phyloP scores from a whole-genome alignment of 2,113 vertebrate genomes.

The Heteronetta atricapilla region DNA sequence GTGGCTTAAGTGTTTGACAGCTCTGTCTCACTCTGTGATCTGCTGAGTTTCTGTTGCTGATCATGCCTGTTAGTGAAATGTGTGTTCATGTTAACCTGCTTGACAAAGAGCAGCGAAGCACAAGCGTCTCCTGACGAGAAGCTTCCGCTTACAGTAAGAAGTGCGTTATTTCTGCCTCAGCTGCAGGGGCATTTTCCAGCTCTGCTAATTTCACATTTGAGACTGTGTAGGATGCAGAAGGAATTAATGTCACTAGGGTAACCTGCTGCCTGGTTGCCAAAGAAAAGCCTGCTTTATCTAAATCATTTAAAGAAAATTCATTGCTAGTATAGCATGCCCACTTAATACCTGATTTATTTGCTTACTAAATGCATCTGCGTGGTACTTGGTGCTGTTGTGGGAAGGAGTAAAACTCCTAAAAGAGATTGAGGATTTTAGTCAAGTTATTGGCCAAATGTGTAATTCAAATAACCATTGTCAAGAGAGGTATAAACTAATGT shows the following conservation, averaged over 20 bases:
- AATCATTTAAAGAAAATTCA: neutral
- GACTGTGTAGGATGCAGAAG: neutral
- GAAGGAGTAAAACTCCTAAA: neutral
- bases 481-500: neutral
- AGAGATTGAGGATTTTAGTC: neutral
- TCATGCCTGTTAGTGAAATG: neutral
- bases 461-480: neutral
- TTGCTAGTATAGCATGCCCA: neutral
- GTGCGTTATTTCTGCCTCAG: conserved; percentile 17
- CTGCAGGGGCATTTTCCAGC: neutral
- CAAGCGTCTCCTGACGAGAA: neutral
- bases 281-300: conserved; percentile 3
- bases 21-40: neutral
- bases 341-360: neutral
- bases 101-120: neutral
- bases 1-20: neutral
- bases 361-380: neutral
- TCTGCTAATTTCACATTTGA: conserved; percentile 4
- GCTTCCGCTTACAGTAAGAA: neutral
- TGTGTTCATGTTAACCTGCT: neutral
- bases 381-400: neutral
- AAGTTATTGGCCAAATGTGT: neutral
- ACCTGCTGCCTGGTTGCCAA: conserved; percentile 5
- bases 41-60: conserved; percentile 4
- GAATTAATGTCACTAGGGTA: conserved; percentile 45